Evolutionary conservation across 2,797 vertebrate genomes (phyloP).

Genomic region (Pterois miles): DNA sequence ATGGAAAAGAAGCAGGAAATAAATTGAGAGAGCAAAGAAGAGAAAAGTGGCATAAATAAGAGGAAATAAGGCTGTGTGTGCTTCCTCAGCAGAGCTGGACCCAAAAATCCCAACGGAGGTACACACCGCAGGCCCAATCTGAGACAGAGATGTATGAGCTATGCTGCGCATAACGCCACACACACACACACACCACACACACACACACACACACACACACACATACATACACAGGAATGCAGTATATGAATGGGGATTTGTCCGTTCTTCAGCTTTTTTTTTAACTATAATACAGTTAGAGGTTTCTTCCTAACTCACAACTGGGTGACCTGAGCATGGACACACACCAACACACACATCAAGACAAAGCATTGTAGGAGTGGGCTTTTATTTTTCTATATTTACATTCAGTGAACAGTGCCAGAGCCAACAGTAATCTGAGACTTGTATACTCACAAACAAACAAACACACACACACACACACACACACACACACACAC

Average conservation of each 20-base stretch:
- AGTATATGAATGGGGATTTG: slow-evolving; percentile 32
- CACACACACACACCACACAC: slow-evolving; percentile 12
- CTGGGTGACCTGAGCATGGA: slow-evolving; percentile 7
- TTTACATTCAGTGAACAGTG: not conserved
- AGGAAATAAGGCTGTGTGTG: slow-evolving; percentile 56
- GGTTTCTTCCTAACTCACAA: slow-evolving; percentile 12
- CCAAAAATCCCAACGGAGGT: slow-evolving; percentile 67
- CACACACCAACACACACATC: not conserved
- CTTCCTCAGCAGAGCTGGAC: slow-evolving; percentile 75
- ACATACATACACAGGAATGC: slow-evolving; percentile 30
- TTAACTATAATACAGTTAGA: not conserved
- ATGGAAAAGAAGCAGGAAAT: slow-evolving; percentile 32
- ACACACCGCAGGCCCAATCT: slow-evolving; percentile 48
- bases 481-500: not conserved
- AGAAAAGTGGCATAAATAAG: slow-evolving; percentile 60
- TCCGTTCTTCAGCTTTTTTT: slow-evolving; percentile 18
- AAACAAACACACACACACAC: not conserved
- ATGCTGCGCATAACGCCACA: not conserved
- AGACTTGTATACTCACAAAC: not conserved
- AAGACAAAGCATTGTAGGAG: not conserved
- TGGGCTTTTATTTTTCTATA: slow-evolving; percentile 3
- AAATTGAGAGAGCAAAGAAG: slow-evolving; percentile 48
- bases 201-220: slow-evolving; percentile 25
- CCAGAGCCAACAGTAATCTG: not conserved
- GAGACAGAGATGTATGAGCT: slow-evolving; percentile 74